Evolutionary conservation across 2,888 invertebrate species (phyloP).

Genomic region (Cantharis lateralis): DNA sequence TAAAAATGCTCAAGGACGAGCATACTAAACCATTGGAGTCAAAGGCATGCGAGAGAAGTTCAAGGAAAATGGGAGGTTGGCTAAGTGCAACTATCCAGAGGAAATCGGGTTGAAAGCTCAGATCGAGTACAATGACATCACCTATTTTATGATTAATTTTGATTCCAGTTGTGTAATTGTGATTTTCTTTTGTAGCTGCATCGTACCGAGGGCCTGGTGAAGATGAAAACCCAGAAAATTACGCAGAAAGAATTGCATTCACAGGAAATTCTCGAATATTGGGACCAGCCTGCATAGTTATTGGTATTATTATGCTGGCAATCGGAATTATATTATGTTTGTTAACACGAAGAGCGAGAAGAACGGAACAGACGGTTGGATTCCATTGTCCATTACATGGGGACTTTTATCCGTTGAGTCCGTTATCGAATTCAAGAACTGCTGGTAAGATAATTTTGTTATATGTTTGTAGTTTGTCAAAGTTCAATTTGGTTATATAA

Average conservation of each 20-base stretch:
- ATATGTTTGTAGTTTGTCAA: neutral
- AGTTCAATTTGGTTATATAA: neutral
- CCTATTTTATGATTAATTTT: neutral
- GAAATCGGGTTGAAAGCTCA: neutral
- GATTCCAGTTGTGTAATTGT: too few species aligned
- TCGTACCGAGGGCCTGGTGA: constrained; percentile 75
- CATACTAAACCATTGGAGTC: neutral
- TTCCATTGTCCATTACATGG: constrained; percentile 80
- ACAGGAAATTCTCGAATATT: constrained; percentile 75
- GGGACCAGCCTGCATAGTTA: constrained; percentile 75
- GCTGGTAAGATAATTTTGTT: constrained; percentile 46
- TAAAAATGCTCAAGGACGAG: neutral
- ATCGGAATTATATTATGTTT: constrained; percentile 69
- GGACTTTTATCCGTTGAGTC: constrained; percentile 76
- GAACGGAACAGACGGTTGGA: constrained; percentile 69
- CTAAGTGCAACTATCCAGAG: neutral
- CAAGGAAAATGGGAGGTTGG: neutral
- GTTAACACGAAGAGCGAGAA: constrained; percentile 69
- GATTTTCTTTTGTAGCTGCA: constrained; percentile 60
- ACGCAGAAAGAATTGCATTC: constrained; percentile 72
- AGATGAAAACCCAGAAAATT: constrained; percentile 73
- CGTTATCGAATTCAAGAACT: constrained; percentile 59
- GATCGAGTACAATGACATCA: neutral
- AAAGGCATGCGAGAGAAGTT: neutral
- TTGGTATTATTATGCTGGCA: constrained; percentile 73